A percentile compares a stretch with the other conserved stretches of the same genome.
These are phyloP conservation scores for Calonectris borealis DNA, from an alignment of 2,113 vertebrate species.

Conservation along the genomic window DNA sequence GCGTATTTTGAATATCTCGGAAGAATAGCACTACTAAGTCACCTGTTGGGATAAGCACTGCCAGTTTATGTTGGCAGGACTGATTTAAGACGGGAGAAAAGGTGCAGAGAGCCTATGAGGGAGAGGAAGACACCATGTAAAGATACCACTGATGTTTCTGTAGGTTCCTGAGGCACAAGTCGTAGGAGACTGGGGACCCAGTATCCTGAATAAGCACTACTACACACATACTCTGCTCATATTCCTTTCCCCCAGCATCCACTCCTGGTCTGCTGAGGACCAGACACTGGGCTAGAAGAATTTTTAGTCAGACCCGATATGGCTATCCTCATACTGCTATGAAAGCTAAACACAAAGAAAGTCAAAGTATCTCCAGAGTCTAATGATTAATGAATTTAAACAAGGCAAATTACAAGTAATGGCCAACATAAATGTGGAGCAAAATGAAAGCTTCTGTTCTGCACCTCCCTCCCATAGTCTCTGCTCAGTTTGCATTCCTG, in stretches of 20 bases:
- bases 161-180: neutral
- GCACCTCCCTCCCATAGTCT: neutral
- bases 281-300: neutral
- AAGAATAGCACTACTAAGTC: neutral
- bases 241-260: neutral
- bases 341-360: neutral
- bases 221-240: neutral
- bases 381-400: neutral
- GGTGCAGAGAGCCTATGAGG: neutral
- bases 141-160: neutral
- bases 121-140: neutral
- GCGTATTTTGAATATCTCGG: rapidly evolving
- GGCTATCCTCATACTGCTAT: neutral
- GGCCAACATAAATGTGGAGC: neutral
- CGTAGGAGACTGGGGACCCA: neutral
- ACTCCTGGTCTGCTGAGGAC: neutral
- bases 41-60: neutral
- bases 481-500: neutral
- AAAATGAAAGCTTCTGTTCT: neutral
- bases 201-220: neutral
- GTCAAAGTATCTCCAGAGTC: neutral
- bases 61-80: neutral
- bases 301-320: neutral
- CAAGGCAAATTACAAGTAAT: neutral
- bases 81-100: neutral